Evolutionary conservation across 53 echinoderm and acorn worm genomes (phyloP).

Genomic region (Mesocentrotus franciscanus): DNA sequence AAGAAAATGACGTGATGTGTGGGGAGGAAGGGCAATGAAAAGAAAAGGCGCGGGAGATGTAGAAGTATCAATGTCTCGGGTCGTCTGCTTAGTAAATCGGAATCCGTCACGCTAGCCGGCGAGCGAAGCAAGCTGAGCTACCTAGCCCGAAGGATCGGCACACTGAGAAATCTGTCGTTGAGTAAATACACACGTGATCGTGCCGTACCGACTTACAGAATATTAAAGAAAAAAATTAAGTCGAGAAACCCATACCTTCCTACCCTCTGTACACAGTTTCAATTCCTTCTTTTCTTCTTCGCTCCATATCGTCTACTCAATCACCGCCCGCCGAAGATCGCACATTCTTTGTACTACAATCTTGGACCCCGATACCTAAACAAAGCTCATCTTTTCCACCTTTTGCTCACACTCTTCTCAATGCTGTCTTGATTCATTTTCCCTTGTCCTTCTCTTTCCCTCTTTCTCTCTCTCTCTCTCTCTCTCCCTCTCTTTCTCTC

Average conservation of each 20-base stretch:
- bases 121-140: constrained; percentile 54
- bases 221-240: constrained; percentile 54
- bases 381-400: constrained; percentile 48
- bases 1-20: constrained; percentile 35
- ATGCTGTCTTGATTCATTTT: constrained; percentile 32
- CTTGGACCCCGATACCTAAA: constrained; percentile 55
- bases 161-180: constrained; percentile 68
- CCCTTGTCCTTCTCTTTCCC: neutral
- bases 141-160: constrained; percentile 64
- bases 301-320: constrained; percentile 43
- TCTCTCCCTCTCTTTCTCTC: neutral
- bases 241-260: constrained; percentile 59
- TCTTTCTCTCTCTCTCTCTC: neutral
- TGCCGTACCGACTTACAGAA: constrained; percentile 58
- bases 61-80: constrained; percentile 67
- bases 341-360: constrained; percentile 60
- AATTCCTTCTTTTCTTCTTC: constrained; percentile 45
- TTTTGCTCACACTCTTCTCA: neutral
- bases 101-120: constrained; percentile 61
- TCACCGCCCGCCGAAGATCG: constrained; percentile 55
- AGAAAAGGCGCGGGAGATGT: constrained; percentile 54
- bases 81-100: constrained; percentile 51
- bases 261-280: constrained; percentile 67
- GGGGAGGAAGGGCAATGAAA: constrained; percentile 25
- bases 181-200: constrained; percentile 70